These are phyloP conservation scores for Ornithoptera priamus DNA, from an alignment of 2,888 invertebrate species.

Conservation along the genomic window DNA sequence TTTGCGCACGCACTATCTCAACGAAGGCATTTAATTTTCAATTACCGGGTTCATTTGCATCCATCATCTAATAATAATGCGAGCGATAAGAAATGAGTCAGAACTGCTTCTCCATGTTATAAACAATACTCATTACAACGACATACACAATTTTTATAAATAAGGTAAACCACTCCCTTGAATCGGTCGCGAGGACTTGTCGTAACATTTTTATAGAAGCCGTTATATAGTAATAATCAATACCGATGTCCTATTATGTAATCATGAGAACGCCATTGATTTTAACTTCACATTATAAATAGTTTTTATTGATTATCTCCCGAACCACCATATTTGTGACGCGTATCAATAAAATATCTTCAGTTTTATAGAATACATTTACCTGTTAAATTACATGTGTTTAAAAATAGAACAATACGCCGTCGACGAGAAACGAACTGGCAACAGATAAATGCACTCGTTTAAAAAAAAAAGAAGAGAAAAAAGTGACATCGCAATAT, in stretches of 20 bases:
- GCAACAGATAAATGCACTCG: background rate
- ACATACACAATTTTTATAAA: background rate
- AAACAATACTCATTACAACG: background rate
- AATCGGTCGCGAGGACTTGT: background rate
- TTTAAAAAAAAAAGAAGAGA: conserved; percentile 10
- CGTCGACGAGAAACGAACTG: background rate
- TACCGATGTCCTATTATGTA: conserved; percentile 15
- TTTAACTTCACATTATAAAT: background rate
- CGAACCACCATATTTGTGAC: conserved; percentile 5
- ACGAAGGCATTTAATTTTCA: background rate
- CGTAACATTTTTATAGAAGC: conserved; percentile 7
- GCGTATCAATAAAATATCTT: conserved; percentile 3
- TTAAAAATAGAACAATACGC: conserved; percentile 10
- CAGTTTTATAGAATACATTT: background rate
- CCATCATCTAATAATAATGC: conserved; percentile 3
- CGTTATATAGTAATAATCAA: conserved; percentile 13
- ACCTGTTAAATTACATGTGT: background rate
- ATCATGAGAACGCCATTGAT: background rate
- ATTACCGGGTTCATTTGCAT: conserved; percentile 4
- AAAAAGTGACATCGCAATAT: conserved; percentile 18
- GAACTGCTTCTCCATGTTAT: background rate
- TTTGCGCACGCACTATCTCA: too few species aligned
- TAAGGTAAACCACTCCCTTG: conserved; percentile 1
- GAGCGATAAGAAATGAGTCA: conserved; percentile 4
- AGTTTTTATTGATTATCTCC: background rate